Conservation (phyloP, 2,113 vertebrate species). For the Lontra canadensis region DNA sequence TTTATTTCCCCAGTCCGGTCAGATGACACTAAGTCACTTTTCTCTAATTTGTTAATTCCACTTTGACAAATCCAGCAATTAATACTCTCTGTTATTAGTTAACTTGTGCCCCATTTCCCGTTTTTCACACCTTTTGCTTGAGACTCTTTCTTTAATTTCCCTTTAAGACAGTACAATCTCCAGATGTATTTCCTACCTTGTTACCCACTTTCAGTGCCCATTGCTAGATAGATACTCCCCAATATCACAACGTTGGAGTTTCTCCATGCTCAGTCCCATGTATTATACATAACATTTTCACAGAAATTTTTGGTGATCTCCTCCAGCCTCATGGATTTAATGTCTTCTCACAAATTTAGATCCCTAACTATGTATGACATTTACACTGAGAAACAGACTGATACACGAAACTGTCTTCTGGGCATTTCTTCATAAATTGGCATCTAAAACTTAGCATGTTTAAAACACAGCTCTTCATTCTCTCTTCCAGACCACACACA, state of each 20-base stretch:
- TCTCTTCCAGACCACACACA: neutral
- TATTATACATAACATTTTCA: neutral
- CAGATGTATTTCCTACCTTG: neutral
- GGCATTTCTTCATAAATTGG: neutral
- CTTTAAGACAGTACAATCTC: neutral
- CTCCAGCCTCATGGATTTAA: neutral
- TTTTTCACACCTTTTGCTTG: neutral
- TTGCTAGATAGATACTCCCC: neutral
- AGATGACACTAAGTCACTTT: neutral
- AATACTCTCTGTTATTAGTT: neutral
- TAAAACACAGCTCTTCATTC: neutral
- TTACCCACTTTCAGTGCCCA: neutral
- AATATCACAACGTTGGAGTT: neutral
- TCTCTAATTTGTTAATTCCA: neutral
- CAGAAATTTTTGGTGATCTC: neutral
- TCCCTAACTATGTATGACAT: neutral
- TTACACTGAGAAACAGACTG: neutral
- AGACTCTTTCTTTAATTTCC: neutral
- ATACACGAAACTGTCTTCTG: neutral
- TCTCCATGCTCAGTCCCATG: neutral
- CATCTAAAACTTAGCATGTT: neutral
- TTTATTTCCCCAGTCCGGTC: neutral
- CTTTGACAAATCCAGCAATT: neutral
- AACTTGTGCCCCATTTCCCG: neutral
- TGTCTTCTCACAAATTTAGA: neutral